These are phyloP conservation scores for Drosophila orena DNA, from an alignment of 1,140 invertebrate species.

Conservation along the genomic window DNA sequence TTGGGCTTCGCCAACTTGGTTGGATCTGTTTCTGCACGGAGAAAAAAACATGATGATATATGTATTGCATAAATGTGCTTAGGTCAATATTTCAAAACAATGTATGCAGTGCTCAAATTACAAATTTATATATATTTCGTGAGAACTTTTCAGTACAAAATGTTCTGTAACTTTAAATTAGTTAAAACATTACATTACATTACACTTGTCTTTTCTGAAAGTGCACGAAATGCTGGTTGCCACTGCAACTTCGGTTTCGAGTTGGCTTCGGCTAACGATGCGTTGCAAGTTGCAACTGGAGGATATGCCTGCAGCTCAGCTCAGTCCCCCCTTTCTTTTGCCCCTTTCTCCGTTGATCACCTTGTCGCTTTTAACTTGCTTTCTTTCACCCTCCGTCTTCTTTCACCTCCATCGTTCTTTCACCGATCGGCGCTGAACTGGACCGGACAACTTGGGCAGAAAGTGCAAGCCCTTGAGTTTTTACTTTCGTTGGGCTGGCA, in stretches of 20 bases:
- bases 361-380: constrained; percentile 24
- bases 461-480: constrained; percentile 85
- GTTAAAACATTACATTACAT: not conserved
- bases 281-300: constrained; percentile 69
- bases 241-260: constrained; percentile 11
- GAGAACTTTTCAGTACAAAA: too few species aligned
- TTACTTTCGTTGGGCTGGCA: constrained; percentile 74
- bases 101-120: not conserved
- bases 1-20: constrained; percentile 15
- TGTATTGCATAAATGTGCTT: too few species aligned
- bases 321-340: not conserved
- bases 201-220: not conserved
- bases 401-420: constrained; percentile 35
- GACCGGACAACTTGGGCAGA: constrained; percentile 61
- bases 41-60: constrained; percentile 3
- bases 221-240: constrained; percentile 2
- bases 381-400: constrained; percentile 30
- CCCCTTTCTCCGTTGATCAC: constrained; percentile 11
- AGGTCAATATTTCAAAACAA: not conserved
- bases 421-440: constrained; percentile 16
- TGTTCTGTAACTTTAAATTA: not conserved
- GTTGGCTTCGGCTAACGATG: constrained; percentile 67
- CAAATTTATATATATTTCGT: not conserved
- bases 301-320: constrained; percentile 43
- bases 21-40: constrained; percentile 23